These are phyloP conservation scores for Cephalotes varians DNA, from an alignment of 2,888 invertebrate species.

Conservation along the genomic window DNA sequence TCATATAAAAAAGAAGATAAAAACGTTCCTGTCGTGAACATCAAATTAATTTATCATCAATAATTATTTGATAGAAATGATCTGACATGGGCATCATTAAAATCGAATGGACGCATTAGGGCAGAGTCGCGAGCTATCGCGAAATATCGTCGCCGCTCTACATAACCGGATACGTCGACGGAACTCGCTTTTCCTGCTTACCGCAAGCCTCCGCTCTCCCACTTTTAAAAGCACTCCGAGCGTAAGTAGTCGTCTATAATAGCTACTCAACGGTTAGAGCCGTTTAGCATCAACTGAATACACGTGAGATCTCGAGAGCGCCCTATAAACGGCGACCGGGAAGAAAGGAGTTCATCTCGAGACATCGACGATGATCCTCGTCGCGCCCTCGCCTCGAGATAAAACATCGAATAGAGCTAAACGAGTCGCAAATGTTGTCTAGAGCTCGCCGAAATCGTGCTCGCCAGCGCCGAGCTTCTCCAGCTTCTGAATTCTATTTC, in stretches of 20 bases:
- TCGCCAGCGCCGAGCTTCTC: neutral
- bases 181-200: constrained; percentile 85
- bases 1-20: neutral
- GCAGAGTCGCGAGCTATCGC: constrained; percentile 27
- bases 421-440: constrained; percentile 1
- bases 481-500: neutral
- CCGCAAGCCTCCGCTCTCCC: constrained; percentile 75
- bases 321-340: neutral
- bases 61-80: neutral
- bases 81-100: neutral
- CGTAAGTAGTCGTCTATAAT: constrained; percentile 80
- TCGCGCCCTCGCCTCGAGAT: neutral
- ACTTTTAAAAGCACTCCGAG: constrained; percentile 82
- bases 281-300: constrained; percentile 70
- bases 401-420: constrained; percentile 17
- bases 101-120: constrained; percentile 5
- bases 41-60: neutral
- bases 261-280: constrained; percentile 68
- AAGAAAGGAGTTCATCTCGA: constrained; percentile 37
- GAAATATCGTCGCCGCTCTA: constrained; percentile 61
- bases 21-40: neutral
- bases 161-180: constrained; percentile 82
- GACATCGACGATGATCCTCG: constrained; percentile 40
- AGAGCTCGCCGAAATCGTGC: neutral
- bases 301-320: constrained; percentile 41